These are phyloP conservation scores for Aerospiza tachiro DNA, from an alignment of 2,797 vertebrate species.

Conservation along the genomic window DNA sequence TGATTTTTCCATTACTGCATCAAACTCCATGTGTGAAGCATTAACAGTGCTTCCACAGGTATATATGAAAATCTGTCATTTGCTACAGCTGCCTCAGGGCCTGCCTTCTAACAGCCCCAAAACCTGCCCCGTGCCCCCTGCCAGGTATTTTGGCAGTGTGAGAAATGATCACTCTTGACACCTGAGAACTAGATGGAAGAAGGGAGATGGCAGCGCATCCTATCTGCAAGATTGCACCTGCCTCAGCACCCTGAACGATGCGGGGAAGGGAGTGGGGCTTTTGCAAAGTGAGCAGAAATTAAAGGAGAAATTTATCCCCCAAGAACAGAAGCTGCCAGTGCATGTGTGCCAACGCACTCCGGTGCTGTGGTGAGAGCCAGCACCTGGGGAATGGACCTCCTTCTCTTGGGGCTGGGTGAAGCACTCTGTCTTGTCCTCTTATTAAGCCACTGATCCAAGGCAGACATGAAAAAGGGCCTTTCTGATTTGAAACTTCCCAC, in stretches of 20 bases:
- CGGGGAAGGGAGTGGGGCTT: neutral
- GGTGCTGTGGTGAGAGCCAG: neutral
- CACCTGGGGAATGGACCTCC: accelerated
- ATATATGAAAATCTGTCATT: neutral
- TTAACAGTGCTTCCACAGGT: neutral
- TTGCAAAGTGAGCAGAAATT: neutral
- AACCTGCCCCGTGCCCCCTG: neutral
- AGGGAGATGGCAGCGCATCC: neutral
- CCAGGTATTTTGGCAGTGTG: neutral
- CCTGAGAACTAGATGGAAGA: neutral
- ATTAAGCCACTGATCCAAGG: neutral
- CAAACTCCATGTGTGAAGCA: neutral
- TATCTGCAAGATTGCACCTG: neutral
- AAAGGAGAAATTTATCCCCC: neutral
- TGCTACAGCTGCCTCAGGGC: neutral
- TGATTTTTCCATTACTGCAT: constrained; percentile 22
- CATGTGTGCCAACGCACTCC: neutral
- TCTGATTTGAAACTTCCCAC: neutral
- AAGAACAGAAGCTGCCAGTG: neutral
- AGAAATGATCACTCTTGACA: neutral
- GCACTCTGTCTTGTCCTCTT: neutral
- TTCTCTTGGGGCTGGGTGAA: neutral
- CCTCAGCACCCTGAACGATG: neutral
- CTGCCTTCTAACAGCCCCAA: neutral
- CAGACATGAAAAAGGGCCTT: neutral